Conservation (phyloP, 2,113 vertebrate species). For the Macaca mulatta region DNA sequence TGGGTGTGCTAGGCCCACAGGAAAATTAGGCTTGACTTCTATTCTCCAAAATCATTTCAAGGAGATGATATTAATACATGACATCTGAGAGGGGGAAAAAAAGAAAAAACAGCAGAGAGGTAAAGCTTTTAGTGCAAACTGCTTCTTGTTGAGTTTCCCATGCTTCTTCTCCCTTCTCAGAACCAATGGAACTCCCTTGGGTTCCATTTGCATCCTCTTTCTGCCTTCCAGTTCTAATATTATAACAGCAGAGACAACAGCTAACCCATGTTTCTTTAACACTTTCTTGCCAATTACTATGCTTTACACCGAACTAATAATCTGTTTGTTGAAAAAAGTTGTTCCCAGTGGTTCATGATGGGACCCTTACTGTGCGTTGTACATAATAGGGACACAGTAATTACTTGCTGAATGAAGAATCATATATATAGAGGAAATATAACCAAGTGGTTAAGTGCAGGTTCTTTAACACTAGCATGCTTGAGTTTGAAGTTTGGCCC, state of each 20-base stretch:
- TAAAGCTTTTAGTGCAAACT: neutral
- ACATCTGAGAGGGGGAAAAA: neutral
- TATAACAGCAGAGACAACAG: neutral
- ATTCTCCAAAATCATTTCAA: constrained; percentile 19
- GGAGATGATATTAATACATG: neutral
- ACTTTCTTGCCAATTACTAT: neutral
- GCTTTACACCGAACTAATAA: neutral
- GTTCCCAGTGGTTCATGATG: neutral
- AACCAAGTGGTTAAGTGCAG: neutral
- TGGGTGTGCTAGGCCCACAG: neutral
- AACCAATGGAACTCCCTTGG: neutral
- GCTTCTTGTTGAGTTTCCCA: neutral
- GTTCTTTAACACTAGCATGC: neutral
- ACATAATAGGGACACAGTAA: neutral
- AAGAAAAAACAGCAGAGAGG: neutral
- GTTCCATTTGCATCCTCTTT: constrained; percentile 1
- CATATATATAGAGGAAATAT: neutral
- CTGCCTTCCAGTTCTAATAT: neutral
- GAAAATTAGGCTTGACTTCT: neutral
- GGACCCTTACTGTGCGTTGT: neutral
- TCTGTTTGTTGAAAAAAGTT: neutral
- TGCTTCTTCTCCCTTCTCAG: neutral
- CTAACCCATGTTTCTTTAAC: neutral
- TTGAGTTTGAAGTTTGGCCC: neutral
- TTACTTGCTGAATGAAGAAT: neutral